Conservation (phyloP, 2,888 invertebrate species). For the Orthosia gracilis region DNA sequence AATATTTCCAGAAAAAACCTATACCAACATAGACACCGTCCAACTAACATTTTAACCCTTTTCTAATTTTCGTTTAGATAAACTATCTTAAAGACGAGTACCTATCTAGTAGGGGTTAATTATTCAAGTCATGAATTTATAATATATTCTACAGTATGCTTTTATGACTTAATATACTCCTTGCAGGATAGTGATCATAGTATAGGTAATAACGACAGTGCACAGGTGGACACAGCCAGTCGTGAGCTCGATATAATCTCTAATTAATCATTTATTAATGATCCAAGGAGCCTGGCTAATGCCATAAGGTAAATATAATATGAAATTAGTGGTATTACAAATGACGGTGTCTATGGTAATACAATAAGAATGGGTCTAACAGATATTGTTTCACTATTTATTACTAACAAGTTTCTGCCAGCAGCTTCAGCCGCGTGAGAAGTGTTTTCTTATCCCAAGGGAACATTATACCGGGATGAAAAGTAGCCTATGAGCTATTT, state of each 20-base stretch:
- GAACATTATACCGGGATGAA: too few species aligned
- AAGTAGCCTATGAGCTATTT: too few species aligned
- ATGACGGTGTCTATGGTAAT: background rate
- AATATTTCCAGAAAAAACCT: background rate
- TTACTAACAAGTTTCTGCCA: too few species aligned
- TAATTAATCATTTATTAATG: constrained; percentile 29
- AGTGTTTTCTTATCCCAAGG: too few species aligned
- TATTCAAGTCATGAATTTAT: background rate
- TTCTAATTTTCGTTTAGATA: too few species aligned
- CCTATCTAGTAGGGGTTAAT: background rate
- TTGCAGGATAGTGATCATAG: background rate
- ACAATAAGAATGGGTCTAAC: too few species aligned
- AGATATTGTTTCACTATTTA: too few species aligned
- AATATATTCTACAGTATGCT: background rate
- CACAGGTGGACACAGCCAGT: constrained; percentile 27
- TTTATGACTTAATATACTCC: constrained; percentile 1
- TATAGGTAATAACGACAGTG: background rate
- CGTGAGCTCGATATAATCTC: constrained; percentile 14
- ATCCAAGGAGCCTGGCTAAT: background rate
- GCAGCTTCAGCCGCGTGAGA: too few species aligned
- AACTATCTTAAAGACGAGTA: background rate
- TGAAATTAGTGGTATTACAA: background rate
- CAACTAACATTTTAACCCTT: too few species aligned
- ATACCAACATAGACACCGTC: background rate
- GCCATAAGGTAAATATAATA: background rate